phyloP scores from a whole-genome alignment of 2,797 vertebrate species.

The Propithecus perrieri region DNA sequence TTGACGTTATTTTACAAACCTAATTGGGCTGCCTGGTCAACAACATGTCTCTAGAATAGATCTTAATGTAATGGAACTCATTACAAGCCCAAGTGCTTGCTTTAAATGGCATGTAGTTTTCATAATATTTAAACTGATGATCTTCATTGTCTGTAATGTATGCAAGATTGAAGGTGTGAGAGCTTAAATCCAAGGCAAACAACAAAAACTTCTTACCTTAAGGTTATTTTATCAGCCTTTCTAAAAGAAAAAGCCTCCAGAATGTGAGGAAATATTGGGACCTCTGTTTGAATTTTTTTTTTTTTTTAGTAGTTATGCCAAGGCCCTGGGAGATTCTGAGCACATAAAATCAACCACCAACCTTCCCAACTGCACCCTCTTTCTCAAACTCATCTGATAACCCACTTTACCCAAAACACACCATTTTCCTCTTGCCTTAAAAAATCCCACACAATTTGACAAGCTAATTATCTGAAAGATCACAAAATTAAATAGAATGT shows the following conservation, averaged over 20 bases:
- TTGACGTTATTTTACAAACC: slow-evolving; percentile 66
- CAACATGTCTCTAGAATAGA: slow-evolving; percentile 71
- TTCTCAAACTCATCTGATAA: not conserved
- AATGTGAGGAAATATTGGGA: not conserved
- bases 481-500: not conserved
- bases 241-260: not conserved
- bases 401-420: not conserved
- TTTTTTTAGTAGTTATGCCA: not conserved
- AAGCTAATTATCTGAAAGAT: not conserved
- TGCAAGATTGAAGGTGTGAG: not conserved
- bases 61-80: slow-evolving; percentile 61
- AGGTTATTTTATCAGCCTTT: slow-evolving; percentile 14
- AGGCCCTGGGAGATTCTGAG: not conserved
- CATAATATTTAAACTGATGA: slow-evolving; percentile 71
- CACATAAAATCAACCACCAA: not conserved
- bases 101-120: slow-evolving; percentile 67
- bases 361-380: not conserved
- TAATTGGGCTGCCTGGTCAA: slow-evolving; percentile 63
- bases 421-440: not conserved
- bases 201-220: not conserved
- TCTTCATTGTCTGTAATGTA: not conserved
- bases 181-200: slow-evolving; percentile 34
- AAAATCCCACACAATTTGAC: not conserved
- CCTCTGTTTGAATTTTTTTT: not conserved
- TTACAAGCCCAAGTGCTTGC: slow-evolving; percentile 57